Evolutionary conservation across 2,113 vertebrate species (phyloP), one percentile per base, ranked within the genome.

Genomic region (Poeciliopsis turrubarensis): DNA sequence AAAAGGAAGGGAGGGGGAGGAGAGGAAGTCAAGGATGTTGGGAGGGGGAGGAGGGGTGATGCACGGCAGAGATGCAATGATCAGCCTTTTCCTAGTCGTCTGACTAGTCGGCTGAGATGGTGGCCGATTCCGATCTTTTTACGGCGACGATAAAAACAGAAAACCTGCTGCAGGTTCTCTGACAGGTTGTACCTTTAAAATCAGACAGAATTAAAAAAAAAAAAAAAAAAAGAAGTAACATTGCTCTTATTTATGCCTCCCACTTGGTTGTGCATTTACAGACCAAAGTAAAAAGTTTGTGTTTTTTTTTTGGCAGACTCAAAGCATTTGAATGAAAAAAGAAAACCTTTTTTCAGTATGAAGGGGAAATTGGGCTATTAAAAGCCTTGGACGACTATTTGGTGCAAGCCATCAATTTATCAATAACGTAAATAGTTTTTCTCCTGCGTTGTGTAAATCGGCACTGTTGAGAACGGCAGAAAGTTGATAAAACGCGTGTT

Each of bases 1-100:
- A 70, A 73, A 78, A 70, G 73, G 83, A 65, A 72, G 75, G 85
- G 69, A 83, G 83, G 64, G 65, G 86, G 44, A 66, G 37, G 64
- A 44, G 74, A 66, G 78, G 70, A 78, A 78, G 86, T 34, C 60
- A 39, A 73, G 62, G 73, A 81, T 77, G 60, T 67, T 85, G 82
- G 78, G 84, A 83, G 79, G 79, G 79, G 81, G 91, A 80, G 80
- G 81, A 89, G 79, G 85, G 86, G 86, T 84, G 87, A 82, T 74
- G 91, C 17, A 11, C 10, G 25, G 51, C 10, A 1, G 17, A 57
- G 51, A 25, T 10, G 51, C 51, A n/a, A 25, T n/a, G 51, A 57
- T 57, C 51, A 57, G 51, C 51, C 22, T 57, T 57, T 57, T 57
- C 10, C 51, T n/a, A n/a, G 9, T 9, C 17, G 25, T n/a, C 51